These are phyloP conservation scores for Scrobipalpa atriplicella DNA, from an alignment of 2,888 invertebrate species.

Conservation along the genomic window DNA sequence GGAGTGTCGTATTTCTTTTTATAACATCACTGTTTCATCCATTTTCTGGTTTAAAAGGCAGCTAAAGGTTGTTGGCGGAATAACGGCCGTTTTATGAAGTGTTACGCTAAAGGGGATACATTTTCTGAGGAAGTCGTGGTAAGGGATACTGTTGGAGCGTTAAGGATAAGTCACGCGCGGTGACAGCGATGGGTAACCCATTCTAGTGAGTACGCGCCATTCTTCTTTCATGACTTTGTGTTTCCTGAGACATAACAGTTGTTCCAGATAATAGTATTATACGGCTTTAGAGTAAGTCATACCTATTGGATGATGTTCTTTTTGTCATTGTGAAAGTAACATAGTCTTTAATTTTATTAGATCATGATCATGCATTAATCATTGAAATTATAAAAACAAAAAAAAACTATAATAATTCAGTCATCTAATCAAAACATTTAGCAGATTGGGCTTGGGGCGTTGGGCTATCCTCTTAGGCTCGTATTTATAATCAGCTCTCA, in stretches of 20 bases:
- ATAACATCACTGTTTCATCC: slow-evolving; percentile 74
- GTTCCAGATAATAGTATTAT: no score
- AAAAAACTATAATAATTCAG: no score
- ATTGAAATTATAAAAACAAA: no score
- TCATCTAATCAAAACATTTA: no score
- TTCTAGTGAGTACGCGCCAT: neutral
- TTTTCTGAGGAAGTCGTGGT: slow-evolving; percentile 8
- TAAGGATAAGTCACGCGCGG: slow-evolving; percentile 12
- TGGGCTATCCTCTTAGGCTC: no score
- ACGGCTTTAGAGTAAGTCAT: no score
- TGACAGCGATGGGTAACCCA: neutral
- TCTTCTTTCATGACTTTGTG: neutral
- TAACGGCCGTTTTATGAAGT: slow-evolving; percentile 42
- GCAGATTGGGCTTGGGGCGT: no score
- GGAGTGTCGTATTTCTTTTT: slow-evolving; percentile 81
- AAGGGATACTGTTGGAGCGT: slow-evolving; percentile 14
- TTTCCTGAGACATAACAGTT: neutral
- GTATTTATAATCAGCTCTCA: no score
- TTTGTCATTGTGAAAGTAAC: no score
- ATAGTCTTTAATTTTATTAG: no score
- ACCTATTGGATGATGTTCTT: no score
- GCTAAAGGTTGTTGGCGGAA: slow-evolving; percentile 57
- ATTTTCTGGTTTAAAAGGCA: slow-evolving; percentile 77
- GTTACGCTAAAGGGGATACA: slow-evolving; percentile 22
- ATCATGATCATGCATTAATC: no score